Evolutionary conservation across 2,888 invertebrate genomes (phyloP).

Genomic region (Polyommatus iphigenia): DNA sequence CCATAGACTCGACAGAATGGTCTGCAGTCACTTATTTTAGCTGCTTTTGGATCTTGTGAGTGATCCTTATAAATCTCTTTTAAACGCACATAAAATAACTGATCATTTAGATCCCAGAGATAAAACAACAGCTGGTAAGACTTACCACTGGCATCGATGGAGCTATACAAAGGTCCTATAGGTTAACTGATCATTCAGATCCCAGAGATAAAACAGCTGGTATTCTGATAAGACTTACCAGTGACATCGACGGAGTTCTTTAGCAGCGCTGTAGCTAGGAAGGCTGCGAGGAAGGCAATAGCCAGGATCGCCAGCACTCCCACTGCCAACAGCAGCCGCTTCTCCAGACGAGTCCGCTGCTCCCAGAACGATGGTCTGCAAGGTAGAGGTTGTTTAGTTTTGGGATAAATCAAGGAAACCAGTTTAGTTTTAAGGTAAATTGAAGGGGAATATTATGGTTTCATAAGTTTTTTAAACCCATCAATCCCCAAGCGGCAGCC

Average conservation of each 20-base stretch:
- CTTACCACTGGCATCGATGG: conserved; percentile 54
- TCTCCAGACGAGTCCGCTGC: conserved; percentile 65
- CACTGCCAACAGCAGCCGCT: conserved; percentile 57
- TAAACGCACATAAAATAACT: no score
- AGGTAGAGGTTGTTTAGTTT: background rate
- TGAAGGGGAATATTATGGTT: background rate
- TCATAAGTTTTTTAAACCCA: background rate
- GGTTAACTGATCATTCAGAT: no score
- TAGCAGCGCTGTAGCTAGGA: conserved; percentile 58
- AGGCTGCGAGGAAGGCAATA: conserved; percentile 63
- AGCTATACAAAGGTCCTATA: no score
- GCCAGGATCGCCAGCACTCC: conserved; percentile 59
- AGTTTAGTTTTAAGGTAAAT: background rate
- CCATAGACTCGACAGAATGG: no score
- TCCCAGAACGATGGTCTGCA: conserved; percentile 67
- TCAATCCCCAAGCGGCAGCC: no score
- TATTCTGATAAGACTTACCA: conserved; percentile 49
- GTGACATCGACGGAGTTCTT: conserved; percentile 49
- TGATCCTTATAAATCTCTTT: no score
- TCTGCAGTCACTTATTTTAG: no score
- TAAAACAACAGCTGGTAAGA: background rate
- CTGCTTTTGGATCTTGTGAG: no score
- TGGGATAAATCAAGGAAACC: background rate
- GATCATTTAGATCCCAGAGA: no score
- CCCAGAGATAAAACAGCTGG: background rate